Evolutionary conservation across 2,797 vertebrate species (phyloP).

Genomic region (Megalops cyprinoides): DNA sequence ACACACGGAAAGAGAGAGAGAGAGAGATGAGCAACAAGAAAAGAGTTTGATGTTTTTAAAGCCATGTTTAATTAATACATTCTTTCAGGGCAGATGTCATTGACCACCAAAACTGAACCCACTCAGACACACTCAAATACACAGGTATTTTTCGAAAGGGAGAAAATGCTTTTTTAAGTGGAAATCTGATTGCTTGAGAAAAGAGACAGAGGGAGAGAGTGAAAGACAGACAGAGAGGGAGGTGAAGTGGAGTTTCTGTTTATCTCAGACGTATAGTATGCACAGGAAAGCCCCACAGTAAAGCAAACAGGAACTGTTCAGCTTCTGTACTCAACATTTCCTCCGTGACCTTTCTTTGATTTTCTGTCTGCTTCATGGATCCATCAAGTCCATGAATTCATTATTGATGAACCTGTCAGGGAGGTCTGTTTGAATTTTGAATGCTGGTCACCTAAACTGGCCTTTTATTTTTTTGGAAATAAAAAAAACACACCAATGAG

Average conservation of each 20-base stretch:
- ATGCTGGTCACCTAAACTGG: slow-evolving; percentile 51
- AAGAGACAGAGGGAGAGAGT: neutral
- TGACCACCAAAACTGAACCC: neutral
- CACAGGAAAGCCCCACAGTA: slow-evolving; percentile 34
- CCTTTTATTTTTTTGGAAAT: slow-evolving; percentile 22
- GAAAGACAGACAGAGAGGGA: neutral
- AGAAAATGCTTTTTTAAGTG: too few species aligned
- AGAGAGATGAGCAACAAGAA: neutral
- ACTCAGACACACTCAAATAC: too few species aligned
- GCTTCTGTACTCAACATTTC: slow-evolving; percentile 25
- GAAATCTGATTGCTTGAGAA: neutral
- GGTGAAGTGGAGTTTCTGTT: slow-evolving; percentile 27
- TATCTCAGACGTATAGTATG: slow-evolving; percentile 15
- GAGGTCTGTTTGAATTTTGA: slow-evolving; percentile 39
- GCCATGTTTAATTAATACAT: neutral
- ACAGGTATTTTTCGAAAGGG: neutral
- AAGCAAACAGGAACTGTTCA: slow-evolving; percentile 33
- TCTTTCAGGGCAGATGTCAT: neutral
- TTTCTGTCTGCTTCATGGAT: slow-evolving; percentile 50
- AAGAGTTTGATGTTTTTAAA: neutral
- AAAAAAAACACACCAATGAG: neutral
- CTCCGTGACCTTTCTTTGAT: slow-evolving; percentile 49
- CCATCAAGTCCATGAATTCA: slow-evolving; percentile 49
- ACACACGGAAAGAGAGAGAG: neutral
- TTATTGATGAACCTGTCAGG: slow-evolving; percentile 55